A percentile compares a stretch with the other conserved stretches of the same genome.
Evolutionary conservation across 2,113 vertebrate species (phyloP).

Genomic region (Panthera leo): DNA sequence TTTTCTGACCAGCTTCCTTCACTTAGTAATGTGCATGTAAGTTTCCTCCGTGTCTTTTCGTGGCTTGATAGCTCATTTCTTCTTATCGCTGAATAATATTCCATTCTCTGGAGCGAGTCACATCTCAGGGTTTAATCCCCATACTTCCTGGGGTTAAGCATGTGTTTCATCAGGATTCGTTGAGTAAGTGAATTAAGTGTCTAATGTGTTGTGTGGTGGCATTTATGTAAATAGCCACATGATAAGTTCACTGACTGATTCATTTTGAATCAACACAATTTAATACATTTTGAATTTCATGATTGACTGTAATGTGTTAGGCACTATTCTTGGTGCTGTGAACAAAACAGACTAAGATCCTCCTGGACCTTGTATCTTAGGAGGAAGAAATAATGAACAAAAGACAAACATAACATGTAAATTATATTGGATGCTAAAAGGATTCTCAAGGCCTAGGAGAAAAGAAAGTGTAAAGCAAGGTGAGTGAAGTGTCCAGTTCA

Average conservation of each 20-base stretch:
- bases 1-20: neutral
- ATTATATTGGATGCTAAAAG: neutral
- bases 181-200: neutral
- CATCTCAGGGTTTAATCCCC: neutral
- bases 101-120: neutral
- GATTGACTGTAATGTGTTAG: neutral
- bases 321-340: neutral
- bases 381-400: neutral
- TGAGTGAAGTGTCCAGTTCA: neutral
- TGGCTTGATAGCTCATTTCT: neutral
- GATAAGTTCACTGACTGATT: neutral
- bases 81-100: neutral
- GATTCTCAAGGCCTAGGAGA: neutral
- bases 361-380: neutral
- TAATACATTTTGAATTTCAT: neutral
- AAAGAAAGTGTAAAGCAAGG: neutral
- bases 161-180: neutral
- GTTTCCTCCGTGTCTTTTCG: neutral
- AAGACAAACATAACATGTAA: neutral
- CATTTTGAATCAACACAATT: neutral
- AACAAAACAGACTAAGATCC: neutral
- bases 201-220: neutral
- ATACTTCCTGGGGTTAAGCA: neutral
- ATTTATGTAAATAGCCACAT: neutral
- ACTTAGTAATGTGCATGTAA: neutral